Percentiles rank a stretch among this genome's conserved stretches.
Evolutionary conservation across 2,888 invertebrate species (phyloP).

Genomic region (Apodemia hepburni): DNA sequence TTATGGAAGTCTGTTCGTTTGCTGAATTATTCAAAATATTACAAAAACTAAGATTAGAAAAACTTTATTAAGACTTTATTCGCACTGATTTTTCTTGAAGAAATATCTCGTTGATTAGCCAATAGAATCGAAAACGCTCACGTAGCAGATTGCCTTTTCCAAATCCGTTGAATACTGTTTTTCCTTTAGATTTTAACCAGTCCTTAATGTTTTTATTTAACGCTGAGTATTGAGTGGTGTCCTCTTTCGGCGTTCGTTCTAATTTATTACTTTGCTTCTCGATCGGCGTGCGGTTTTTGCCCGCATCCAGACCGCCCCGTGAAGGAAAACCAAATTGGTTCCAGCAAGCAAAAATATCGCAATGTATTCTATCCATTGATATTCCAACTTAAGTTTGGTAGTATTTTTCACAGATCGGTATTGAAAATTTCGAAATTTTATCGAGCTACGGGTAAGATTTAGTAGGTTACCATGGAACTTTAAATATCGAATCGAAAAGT

Average conservation of each 20-base stretch:
- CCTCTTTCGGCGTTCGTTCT: conserved; percentile 67
- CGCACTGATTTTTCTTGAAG: conserved; percentile 15
- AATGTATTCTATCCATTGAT: conserved; percentile 26
- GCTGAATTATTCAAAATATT: background rate
- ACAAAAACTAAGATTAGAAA: no score
- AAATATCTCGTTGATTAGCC: conserved; percentile 8
- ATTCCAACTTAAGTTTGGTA: background rate
- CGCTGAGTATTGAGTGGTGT: conserved; percentile 72
- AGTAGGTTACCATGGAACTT: background rate
- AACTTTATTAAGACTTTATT: background rate
- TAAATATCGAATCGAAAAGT: background rate
- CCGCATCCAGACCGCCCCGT: conserved; percentile 40
- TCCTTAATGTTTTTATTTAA: conserved; percentile 79
- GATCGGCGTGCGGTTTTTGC: conserved; percentile 63
- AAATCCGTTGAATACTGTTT: conserved; percentile 70
- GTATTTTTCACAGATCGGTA: background rate
- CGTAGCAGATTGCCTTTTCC: conserved; percentile 43
- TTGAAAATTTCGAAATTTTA: no score
- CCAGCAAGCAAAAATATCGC: conserved; percentile 18
- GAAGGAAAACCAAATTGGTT: conserved; percentile 21
- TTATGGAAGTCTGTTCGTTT: background rate
- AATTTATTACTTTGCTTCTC: conserved; percentile 69
- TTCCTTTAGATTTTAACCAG: conserved; percentile 66
- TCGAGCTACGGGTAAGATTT: no score
- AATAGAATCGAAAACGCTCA: conserved; percentile 26